Evolutionary conservation across 2,113 vertebrate species (phyloP).

Genomic region (Ictalurus punctatus): DNA sequence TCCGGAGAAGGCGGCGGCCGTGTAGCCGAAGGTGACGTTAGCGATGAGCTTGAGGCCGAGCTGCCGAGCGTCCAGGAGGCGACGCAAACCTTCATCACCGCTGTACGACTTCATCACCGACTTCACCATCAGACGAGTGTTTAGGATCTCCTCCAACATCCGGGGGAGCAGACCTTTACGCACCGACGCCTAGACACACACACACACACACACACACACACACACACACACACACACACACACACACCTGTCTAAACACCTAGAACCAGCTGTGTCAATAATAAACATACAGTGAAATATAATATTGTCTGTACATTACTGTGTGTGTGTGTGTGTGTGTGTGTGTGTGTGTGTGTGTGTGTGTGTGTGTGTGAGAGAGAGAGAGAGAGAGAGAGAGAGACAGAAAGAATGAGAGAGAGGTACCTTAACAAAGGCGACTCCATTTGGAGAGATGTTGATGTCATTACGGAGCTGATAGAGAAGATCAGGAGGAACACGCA

Average conservation of each 20-base stretch:
- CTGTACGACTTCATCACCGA: conserved; percentile 89
- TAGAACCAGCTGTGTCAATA: background rate
- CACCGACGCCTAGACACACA: conserved; percentile 78
- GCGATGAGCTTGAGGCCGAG: conserved; percentile 96
- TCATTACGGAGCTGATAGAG: conserved; percentile 91
- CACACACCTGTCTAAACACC: conserved; percentile 5
- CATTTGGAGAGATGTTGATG: conserved; percentile 92
- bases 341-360: background rate
- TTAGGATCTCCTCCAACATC: conserved; percentile 97
- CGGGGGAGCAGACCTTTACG: conserved; percentile 90
- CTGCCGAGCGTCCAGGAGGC: conserved; percentile 91
- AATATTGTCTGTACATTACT: background rate
- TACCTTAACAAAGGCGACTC: conserved; percentile 96
- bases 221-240: conserved; percentile 36
- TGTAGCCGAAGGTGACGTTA: conserved; percentile 94
- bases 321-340: background rate
- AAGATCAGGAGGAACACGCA: conserved; percentile 89
- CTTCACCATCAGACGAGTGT: conserved; percentile 95
- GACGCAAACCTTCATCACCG: conserved; percentile 85
- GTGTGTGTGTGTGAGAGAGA: background rate
- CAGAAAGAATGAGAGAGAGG: background rate
- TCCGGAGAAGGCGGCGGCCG: conserved; percentile 88
- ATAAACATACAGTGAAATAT: background rate
- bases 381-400: background rate
- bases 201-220: conserved; percentile 23